Percentiles rank a stretch among this genome's conserved stretches.
Evolutionary conservation across 2,888 invertebrate species (phyloP).

Genomic region (Tanaodytes sp.): DNA sequence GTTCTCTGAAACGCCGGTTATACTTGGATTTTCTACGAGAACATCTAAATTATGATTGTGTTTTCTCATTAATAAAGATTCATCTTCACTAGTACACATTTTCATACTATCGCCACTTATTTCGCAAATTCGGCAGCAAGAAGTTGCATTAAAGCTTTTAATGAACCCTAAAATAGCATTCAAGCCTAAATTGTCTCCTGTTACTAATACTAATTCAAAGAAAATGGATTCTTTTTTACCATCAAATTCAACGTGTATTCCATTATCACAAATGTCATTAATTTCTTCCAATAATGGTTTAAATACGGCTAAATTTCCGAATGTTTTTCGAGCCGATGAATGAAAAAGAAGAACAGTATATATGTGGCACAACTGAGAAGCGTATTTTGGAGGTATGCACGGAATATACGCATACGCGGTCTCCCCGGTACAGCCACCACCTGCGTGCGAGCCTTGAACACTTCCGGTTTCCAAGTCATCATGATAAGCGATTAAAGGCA

Average conservation of each 20-base stretch:
- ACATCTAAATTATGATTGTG: constrained; percentile 18
- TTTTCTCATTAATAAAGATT: constrained; percentile 4
- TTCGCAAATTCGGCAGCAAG: constrained; percentile 24
- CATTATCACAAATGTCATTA: constrained; percentile 8
- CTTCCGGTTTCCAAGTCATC: constrained; percentile 20
- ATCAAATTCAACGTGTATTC: constrained; percentile 12
- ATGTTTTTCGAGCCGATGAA: constrained; percentile 23
- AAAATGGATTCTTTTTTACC: constrained; percentile 12
- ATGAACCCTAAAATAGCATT: constrained; percentile 26
- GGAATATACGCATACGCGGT: constrained; percentile 22
- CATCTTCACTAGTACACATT: constrained; percentile 3
- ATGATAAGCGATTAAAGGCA: constrained; percentile 8
- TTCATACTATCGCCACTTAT: constrained; percentile 1
- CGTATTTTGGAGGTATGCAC: constrained; percentile 38
- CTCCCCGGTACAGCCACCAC: not conserved
- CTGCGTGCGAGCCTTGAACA: not conserved
- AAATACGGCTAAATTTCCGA: constrained; percentile 28
- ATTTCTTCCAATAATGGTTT: constrained; percentile 15
- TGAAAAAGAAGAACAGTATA: constrained; percentile 13
- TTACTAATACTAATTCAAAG: constrained; percentile 29
- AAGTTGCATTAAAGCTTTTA: constrained; percentile 15
- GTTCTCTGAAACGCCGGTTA: constrained; percentile 12
- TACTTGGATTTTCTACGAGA: not conserved
- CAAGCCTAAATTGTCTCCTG: constrained; percentile 35
- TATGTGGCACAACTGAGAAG: constrained; percentile 20